Evolutionary conservation across 1,140 invertebrate genomes (phyloP).

Genomic region (Aplysia californica): DNA sequence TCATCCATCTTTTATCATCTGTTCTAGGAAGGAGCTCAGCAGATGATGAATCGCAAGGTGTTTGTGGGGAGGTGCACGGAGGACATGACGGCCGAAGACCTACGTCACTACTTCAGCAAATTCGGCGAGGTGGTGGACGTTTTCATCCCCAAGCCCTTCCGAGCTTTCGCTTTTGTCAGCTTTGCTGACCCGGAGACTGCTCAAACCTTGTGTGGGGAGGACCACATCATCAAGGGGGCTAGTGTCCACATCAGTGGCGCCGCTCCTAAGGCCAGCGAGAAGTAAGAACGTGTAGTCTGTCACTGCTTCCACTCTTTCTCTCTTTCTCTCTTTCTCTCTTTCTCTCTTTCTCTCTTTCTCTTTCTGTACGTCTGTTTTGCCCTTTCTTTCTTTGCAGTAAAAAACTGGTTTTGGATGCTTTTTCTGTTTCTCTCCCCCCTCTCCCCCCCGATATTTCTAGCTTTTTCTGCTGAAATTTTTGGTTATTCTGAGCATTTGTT

Average conservation of each 20-base stretch:
- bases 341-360: too few relatives aligned
- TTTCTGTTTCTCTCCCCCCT: background rate
- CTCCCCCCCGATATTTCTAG: too few relatives aligned
- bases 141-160: slow-evolving; percentile 71
- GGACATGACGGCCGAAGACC: slow-evolving; percentile 66
- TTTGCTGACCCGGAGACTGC: slow-evolving; percentile 76
- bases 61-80: slow-evolving; percentile 69
- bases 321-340: too few relatives aligned
- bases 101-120: slow-evolving; percentile 67
- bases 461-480: too few relatives aligned
- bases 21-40: slow-evolving; percentile 59
- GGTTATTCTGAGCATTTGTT: too few relatives aligned
- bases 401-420: background rate
- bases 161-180: slow-evolving; percentile 72
- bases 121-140: slow-evolving; percentile 70
- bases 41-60: slow-evolving; percentile 65
- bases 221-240: slow-evolving; percentile 96
- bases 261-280: slow-evolving; percentile 79
- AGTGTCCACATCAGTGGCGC: slow-evolving; percentile 97
- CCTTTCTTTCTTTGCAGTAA: background rate
- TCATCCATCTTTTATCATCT: too few relatives aligned
- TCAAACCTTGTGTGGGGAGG: slow-evolving; percentile 93
- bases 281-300: slow-evolving; percentile 28
- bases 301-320: background rate
- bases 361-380: background rate